Percentiles rank a stretch among this genome's conserved stretches.
Conservation (phyloP, 2,888 invertebrate species). For the Cosmopolites sordidus region DNA sequence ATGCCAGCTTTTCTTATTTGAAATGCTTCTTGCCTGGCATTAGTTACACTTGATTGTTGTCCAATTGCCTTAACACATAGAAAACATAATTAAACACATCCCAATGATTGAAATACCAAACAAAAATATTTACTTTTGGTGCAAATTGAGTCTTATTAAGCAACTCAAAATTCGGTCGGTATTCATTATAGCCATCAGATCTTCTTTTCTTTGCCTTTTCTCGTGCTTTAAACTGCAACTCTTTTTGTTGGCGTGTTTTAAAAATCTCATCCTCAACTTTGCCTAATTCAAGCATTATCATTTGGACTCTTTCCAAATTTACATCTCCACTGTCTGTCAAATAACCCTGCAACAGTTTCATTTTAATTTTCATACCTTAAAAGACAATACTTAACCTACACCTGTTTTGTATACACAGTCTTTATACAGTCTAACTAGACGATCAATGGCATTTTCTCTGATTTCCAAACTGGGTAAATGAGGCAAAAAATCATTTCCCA, state of each 20-base stretch:
- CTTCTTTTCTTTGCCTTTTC: constrained; percentile 67
- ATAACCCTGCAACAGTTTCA: constrained; percentile 65
- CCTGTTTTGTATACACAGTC: constrained; percentile 90
- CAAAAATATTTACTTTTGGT: constrained; percentile 56
- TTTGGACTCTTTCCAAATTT: constrained; percentile 86
- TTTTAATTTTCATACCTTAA: neutral
- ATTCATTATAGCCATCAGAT: constrained; percentile 50
- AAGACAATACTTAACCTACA: constrained; percentile 48
- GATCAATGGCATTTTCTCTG: constrained; percentile 92
- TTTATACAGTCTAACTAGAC: constrained; percentile 90
- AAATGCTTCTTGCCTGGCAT: constrained; percentile 73
- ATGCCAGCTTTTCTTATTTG: constrained; percentile 63
- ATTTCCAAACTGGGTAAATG: constrained; percentile 98
- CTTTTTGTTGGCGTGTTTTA: constrained; percentile 82
- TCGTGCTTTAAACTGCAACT: constrained; percentile 73
- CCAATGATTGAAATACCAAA: neutral
- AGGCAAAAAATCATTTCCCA: constrained; percentile 97
- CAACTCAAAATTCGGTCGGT: constrained; percentile 63
- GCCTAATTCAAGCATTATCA: constrained; percentile 92
- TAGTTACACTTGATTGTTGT: constrained; percentile 54
- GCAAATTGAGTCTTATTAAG: constrained; percentile 74
- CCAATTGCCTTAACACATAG: constrained; percentile 55
- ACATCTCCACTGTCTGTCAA: constrained; percentile 94
- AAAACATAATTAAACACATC: neutral
- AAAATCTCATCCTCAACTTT: constrained; percentile 96